These are phyloP conservation scores for Rhagonycha fulva DNA, from an alignment of 2,888 invertebrate genomes.

Conservation along the genomic window DNA sequence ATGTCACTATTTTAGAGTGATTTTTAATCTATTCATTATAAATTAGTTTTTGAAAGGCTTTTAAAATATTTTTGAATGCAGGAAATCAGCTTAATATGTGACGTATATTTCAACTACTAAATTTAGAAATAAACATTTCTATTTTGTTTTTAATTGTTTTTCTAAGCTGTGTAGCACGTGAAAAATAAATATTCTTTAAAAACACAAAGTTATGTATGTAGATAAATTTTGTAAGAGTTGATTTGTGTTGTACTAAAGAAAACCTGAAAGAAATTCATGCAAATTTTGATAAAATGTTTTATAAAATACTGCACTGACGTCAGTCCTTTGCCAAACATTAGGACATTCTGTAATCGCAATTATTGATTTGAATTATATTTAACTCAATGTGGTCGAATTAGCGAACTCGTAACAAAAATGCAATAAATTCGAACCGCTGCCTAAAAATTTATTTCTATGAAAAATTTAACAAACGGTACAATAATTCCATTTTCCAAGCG, in stretches of 20 bases:
- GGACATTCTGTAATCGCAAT: neutral
- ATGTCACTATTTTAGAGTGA: neutral
- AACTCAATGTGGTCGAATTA: neutral
- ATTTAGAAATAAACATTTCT: neutral
- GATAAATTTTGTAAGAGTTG: neutral
- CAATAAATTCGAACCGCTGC: neutral
- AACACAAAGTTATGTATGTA: neutral
- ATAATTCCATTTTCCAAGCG: neutral
- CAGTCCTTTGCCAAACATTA: neutral
- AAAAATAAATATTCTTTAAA: neutral
- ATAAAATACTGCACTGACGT: neutral
- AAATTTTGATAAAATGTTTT: neutral
- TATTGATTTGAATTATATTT: neutral
- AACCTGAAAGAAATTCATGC: neutral
- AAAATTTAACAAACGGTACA: neutral
- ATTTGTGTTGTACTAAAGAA: neutral
- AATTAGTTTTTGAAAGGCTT: constrained; percentile 1
- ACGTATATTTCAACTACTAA: neutral
- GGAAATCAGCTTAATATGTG: no score
- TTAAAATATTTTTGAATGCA: neutral
- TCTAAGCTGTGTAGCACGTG: neutral
- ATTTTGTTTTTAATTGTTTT: neutral
- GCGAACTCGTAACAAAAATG: neutral
- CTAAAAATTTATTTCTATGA: neutral
- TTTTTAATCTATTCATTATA: neutral